Percentiles rank a stretch among this genome's conserved stretches.
phyloP scores from a whole-genome alignment of 2,113 vertebrate genomes.

The Fulmarus glacialis region DNA sequence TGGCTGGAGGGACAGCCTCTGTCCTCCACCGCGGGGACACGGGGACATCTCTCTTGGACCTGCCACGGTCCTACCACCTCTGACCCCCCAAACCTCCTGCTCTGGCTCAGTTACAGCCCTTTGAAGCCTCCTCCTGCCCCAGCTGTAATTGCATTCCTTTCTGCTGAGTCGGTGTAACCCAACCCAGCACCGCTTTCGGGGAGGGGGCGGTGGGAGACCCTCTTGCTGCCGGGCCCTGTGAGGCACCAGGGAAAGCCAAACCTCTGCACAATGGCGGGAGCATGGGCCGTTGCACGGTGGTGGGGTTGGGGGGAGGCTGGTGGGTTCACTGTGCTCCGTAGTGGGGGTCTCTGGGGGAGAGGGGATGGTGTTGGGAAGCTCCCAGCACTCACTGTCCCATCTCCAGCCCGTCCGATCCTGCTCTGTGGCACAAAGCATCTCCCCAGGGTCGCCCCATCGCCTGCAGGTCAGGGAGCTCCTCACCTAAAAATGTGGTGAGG shows the following conservation, averaged over 20 bases:
- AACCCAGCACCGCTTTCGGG: not conserved
- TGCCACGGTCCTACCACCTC: rapidly evolving
- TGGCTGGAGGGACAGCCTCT: not conserved
- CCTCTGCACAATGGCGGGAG: rapidly evolving
- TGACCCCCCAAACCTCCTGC: not conserved
- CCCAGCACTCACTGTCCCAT: not conserved
- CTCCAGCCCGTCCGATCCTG: not conserved
- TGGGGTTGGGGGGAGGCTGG: not conserved
- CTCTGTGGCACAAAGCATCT: not conserved
- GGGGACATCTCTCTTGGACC: not conserved
- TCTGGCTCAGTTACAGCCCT: not conserved
- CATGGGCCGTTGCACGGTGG: rapidly evolving
- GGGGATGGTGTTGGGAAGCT: not conserved
- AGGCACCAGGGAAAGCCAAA: not conserved
- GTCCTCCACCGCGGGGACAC: not conserved
- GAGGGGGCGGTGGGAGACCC: not conserved
- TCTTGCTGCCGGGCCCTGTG: not conserved
- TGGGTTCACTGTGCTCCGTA: rapidly evolving
- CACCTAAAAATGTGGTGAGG: not conserved
- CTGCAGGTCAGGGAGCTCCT: not conserved
- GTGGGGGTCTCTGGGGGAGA: not conserved
- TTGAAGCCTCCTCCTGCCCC: not conserved
- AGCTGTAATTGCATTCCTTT: constrained; percentile 46
- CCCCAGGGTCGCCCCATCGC: not conserved
- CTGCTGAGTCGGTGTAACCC: constrained; percentile 49